A percentile compares a stretch with the other conserved stretches of the same genome.
phyloP scores from a whole-genome alignment of 2,797 vertebrate genomes.

The Coranthus polyacanthus region DNA sequence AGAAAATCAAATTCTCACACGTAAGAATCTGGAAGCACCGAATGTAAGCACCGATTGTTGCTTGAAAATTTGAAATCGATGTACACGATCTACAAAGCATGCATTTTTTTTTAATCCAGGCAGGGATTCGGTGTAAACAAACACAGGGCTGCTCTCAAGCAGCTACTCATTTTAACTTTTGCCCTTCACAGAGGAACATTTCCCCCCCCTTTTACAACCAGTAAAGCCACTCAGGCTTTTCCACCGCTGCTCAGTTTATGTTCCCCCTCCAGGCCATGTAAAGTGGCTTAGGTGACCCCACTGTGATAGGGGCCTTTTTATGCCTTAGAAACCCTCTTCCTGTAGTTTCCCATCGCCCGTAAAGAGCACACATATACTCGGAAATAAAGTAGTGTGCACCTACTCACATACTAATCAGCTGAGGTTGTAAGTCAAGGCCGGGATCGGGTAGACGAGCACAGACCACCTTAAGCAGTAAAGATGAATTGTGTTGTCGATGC shows the following conservation, averaged over 20 bases:
- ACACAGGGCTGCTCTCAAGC: neutral
- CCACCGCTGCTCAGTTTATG: slow-evolving; percentile 48
- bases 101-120: slow-evolving; percentile 3
- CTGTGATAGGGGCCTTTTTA: slow-evolving; percentile 45
- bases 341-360: slow-evolving; percentile 27
- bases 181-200: slow-evolving; percentile 29
- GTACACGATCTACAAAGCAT: too few species aligned
- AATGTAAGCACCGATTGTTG: too few species aligned
- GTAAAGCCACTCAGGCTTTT: slow-evolving; percentile 48
- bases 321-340: slow-evolving; percentile 40
- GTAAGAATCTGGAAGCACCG: too few species aligned
- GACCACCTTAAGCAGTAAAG: slow-evolving; percentile 56
- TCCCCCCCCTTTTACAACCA: slow-evolving; percentile 30
- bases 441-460: slow-evolving; percentile 12
- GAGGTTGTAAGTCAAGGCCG: slow-evolving; percentile 42
- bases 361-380: slow-evolving; percentile 35
- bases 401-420: slow-evolving; percentile 33
- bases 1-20: too few species aligned
- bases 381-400: slow-evolving; percentile 7
- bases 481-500: slow-evolving; percentile 58
- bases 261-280: slow-evolving; percentile 47
- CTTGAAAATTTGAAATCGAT: too few species aligned
- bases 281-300: slow-evolving; percentile 61
- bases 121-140: neutral
- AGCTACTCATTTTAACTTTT: slow-evolving; percentile 11